These are phyloP conservation scores for Aphrophora alni DNA, from an alignment of 2,888 invertebrate genomes.

Conservation along the genomic window DNA sequence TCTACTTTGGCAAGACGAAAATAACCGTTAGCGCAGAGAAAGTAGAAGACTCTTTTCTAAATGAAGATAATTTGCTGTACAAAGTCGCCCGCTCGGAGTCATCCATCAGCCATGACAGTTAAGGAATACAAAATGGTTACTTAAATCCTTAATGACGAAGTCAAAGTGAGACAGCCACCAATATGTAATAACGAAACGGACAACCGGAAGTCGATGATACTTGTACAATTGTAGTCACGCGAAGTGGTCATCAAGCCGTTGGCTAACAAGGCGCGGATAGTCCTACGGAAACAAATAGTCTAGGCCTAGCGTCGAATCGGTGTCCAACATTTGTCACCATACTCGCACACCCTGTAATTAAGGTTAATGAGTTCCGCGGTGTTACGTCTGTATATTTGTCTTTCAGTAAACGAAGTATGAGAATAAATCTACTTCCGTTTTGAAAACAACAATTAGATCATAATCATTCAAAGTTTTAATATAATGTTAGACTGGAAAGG, in stretches of 20 bases:
- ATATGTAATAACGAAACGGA: background rate
- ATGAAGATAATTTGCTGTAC: background rate
- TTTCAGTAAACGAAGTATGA: background rate
- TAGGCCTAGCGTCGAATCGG: background rate
- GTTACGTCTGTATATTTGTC: background rate
- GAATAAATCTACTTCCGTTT: background rate
- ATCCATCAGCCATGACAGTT: slow-evolving; percentile 9
- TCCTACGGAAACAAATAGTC: background rate
- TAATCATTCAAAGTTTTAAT: too few species aligned
- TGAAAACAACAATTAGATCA: background rate
- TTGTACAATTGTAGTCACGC: background rate
- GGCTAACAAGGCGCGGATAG: background rate
- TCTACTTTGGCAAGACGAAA: too few species aligned
- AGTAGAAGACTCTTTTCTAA: background rate
- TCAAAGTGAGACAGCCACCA: background rate
- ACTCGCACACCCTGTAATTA: background rate
- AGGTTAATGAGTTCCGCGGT: background rate
- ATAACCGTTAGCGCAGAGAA: too few species aligned
- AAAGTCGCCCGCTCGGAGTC: background rate
- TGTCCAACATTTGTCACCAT: background rate
- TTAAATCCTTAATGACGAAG: background rate
- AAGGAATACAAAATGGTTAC: slow-evolving; percentile 9
- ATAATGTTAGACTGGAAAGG: too few species aligned
- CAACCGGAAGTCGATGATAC: background rate
- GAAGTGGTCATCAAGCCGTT: background rate